phyloP scores from a whole-genome alignment of 2,888 invertebrate genomes.

The Limnephilus lunatus region DNA sequence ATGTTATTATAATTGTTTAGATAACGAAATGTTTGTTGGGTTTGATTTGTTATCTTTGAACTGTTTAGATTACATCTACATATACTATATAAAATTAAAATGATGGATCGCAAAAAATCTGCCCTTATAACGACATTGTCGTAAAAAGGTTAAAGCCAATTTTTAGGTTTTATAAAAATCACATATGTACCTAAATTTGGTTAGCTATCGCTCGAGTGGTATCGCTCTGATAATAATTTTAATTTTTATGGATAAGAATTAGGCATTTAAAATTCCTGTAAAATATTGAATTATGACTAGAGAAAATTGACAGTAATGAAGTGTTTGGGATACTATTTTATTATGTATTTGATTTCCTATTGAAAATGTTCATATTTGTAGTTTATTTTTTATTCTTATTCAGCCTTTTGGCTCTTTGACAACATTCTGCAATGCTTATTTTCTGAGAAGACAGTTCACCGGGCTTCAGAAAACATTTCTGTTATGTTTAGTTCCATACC shows the following conservation, averaged over 20 bases:
- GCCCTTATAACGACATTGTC: too few relatives aligned
- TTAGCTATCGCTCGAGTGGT: too few relatives aligned
- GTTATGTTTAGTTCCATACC: background rate
- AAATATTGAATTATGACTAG: constrained; percentile 24
- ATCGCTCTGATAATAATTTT: background rate
- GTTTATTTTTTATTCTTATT: background rate
- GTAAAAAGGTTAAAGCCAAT: too few relatives aligned
- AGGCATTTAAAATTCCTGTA: constrained; percentile 37
- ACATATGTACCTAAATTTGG: too few relatives aligned
- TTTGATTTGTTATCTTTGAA: too few relatives aligned
- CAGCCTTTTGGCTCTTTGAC: background rate
- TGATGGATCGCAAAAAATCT: too few relatives aligned
- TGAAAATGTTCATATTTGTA: background rate
- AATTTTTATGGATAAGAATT: constrained; percentile 10
- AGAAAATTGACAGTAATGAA: background rate
- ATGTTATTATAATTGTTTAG: too few relatives aligned
- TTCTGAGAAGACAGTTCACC: background rate
- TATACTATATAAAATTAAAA: too few relatives aligned
- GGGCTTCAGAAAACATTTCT: background rate
- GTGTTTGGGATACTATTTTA: background rate
- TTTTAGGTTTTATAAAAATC: too few relatives aligned
- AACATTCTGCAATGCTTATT: background rate
- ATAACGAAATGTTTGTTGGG: too few relatives aligned
- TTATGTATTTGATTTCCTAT: background rate
- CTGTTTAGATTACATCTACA: too few relatives aligned